These are phyloP conservation scores for Myzus persicae DNA, from an alignment of 1,140 invertebrate species.

Conservation along the genomic window DNA sequence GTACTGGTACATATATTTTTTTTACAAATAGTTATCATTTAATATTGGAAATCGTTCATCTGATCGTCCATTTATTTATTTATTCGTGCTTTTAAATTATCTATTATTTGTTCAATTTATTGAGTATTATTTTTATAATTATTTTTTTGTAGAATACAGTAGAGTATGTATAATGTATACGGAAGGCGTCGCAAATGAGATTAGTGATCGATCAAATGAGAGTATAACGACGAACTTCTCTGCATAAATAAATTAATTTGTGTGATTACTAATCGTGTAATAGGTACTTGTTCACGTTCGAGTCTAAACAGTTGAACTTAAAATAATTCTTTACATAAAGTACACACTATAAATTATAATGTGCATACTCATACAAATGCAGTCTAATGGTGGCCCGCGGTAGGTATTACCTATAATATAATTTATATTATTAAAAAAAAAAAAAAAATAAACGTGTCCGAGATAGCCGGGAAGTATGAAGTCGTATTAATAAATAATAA, in stretches of 20 bases:
- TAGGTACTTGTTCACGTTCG: neutral
- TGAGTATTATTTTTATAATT: neutral
- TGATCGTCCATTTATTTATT: no score
- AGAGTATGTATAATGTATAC: neutral
- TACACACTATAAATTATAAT: neutral
- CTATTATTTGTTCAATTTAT: neutral
- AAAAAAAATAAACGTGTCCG: neutral
- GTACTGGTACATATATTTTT: neutral
- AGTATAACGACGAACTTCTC: neutral
- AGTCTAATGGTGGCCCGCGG: no score
- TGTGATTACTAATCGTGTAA: neutral
- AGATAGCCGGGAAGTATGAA: neutral
- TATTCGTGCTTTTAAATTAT: neutral
- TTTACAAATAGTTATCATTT: neutral
- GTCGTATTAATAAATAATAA: neutral
- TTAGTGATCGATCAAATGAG: neutral
- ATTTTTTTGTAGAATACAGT: neutral
- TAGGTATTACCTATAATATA: neutral
- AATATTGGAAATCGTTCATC: no score
- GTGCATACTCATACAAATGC: neutral
- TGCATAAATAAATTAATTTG: neutral
- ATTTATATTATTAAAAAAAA: no score
- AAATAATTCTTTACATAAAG: neutral
- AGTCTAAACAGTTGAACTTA: neutral
- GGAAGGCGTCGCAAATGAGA: neutral